Conservation (phyloP, 2,797 vertebrate genomes). For the Ibycter americanus region DNA sequence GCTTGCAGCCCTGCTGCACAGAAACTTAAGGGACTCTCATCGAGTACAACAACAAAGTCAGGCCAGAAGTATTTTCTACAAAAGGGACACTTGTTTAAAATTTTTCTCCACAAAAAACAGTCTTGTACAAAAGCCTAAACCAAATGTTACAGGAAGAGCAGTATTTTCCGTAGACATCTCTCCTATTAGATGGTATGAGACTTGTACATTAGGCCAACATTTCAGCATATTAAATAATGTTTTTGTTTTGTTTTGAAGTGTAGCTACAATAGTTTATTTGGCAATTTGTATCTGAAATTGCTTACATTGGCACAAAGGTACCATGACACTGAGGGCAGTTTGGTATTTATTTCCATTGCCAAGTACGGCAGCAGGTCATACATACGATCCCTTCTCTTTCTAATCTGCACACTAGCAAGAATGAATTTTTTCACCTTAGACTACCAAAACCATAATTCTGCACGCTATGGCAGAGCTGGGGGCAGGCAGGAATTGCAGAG, state of each 20-base stretch:
- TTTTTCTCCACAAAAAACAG: background rate
- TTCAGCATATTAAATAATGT: background rate
- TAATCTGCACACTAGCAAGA: background rate
- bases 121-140: background rate
- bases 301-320: background rate
- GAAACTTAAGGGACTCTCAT: background rate
- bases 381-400: background rate
- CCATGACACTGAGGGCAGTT: background rate
- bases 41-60: background rate
- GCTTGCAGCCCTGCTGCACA: background rate
- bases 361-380: background rate
- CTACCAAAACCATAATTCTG: background rate
- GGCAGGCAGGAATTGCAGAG: background rate
- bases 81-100: background rate
- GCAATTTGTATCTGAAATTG: background rate
- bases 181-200: background rate
- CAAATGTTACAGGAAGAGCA: background rate
- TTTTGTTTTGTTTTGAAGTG: background rate
- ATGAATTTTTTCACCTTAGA: background rate
- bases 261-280: background rate
- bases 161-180: background rate
- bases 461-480: rapidly evolving
- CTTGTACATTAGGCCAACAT: background rate
- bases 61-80: background rate
- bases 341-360: background rate